Evolutionary conservation across 2,888 invertebrate genomes (phyloP).

Genomic region (Spodoptera picta): DNA sequence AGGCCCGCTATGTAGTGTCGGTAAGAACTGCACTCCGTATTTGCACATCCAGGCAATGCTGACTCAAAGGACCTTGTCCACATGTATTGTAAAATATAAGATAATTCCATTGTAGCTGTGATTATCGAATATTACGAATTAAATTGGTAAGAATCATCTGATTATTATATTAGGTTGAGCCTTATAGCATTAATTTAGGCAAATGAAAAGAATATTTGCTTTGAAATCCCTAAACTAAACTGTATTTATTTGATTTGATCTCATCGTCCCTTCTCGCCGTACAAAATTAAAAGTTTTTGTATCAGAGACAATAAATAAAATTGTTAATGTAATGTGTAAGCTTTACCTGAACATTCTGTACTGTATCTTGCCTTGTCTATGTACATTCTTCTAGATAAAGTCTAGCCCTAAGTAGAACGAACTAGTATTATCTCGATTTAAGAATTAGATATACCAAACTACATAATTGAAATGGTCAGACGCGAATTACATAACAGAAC

Average conservation of each 20-base stretch:
- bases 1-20: neutral
- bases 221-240: neutral
- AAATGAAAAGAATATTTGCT: neutral
- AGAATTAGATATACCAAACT: slow-evolving; percentile 5
- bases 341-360: slow-evolving; percentile 21
- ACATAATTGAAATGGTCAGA: slow-evolving; percentile 23
- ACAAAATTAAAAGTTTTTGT: slow-evolving; percentile 11
- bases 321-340: slow-evolving; percentile 19
- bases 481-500: slow-evolving; percentile 7
- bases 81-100: slow-evolving; percentile 20
- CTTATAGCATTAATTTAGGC: neutral
- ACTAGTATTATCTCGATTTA: slow-evolving; percentile 46
- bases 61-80: slow-evolving; percentile 27
- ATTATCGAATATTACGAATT: slow-evolving; percentile 46
- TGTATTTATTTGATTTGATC: slow-evolving; percentile 15
- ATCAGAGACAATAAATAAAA: slow-evolving; percentile 40
- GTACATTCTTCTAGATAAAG: slow-evolving; percentile 30
- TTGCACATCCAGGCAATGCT: slow-evolving; percentile 28
- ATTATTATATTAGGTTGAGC: slow-evolving; percentile 5
- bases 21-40: slow-evolving; percentile 5
- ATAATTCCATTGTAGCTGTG: slow-evolving; percentile 58
- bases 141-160: slow-evolving; percentile 10
- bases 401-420: slow-evolving; percentile 34
- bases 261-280: slow-evolving; percentile 12
- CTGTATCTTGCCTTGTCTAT: slow-evolving; percentile 36